Evolutionary conservation across 2,113 vertebrate species (phyloP).

Genomic region (Suncus etruscus): DNA sequence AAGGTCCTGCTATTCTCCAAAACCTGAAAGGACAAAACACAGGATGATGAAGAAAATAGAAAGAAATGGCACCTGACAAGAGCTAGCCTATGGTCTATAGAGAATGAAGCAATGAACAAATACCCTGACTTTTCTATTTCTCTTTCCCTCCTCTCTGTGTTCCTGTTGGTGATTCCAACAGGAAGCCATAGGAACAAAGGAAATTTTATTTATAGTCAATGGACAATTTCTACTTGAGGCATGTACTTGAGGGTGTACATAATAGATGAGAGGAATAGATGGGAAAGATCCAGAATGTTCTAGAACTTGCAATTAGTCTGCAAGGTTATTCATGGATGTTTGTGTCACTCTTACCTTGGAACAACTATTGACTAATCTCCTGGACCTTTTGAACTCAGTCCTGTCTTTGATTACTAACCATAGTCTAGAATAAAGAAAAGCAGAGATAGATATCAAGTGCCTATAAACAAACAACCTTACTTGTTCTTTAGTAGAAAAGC

Average conservation of each 20-base stretch:
- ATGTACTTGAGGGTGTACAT: neutral
- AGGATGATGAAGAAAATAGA: neutral
- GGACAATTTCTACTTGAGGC: neutral
- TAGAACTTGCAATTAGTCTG: neutral
- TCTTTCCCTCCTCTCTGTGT: neutral
- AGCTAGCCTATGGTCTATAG: neutral
- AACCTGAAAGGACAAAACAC: neutral
- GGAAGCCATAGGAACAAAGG: neutral
- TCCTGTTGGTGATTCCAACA: neutral
- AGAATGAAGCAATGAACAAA: neutral
- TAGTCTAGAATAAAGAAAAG: neutral
- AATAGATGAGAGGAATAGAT: neutral
- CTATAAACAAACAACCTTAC: neutral
- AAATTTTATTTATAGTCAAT: neutral
- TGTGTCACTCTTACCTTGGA: neutral
- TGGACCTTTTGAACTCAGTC: neutral
- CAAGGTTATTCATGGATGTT: neutral
- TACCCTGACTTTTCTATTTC: neutral
- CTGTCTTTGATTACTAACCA: neutral
- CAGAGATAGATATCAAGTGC: neutral
- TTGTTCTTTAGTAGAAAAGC: neutral
- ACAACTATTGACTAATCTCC: neutral
- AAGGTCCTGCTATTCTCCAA: neutral
- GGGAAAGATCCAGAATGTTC: neutral
- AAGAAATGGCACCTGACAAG: neutral